These are phyloP conservation scores for Forbesichthys agassizii DNA, from an alignment of 2,113 vertebrate genomes.

Conservation along the genomic window DNA sequence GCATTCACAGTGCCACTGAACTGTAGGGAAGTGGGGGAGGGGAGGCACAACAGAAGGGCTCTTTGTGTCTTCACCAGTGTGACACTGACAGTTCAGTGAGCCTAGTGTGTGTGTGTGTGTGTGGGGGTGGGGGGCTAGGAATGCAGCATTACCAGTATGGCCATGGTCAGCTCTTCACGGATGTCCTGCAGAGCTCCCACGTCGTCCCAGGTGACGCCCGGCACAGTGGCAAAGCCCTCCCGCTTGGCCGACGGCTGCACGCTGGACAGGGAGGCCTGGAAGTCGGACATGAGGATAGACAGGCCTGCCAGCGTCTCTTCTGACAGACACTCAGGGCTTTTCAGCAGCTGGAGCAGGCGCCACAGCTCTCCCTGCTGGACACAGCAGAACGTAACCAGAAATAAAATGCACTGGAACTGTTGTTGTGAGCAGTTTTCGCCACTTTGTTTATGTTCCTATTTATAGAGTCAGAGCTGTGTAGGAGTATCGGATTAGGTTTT, in stretches of 20 bases:
- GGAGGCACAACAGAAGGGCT: not conserved
- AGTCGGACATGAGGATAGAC: slow-evolving; percentile 88
- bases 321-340: slow-evolving; percentile 74
- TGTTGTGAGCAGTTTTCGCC: no score
- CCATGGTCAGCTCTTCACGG: slow-evolving; percentile 94
- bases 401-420: not conserved
- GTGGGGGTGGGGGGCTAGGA: no score
- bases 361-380: slow-evolving; percentile 81
- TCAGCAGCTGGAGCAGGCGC: slow-evolving; percentile 81
- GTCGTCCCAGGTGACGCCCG: slow-evolving; percentile 93
- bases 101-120: no score
- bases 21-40: not conserved
- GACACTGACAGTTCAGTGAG: not conserved
- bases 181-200: slow-evolving; percentile 91
- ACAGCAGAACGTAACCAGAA: not conserved
- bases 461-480: no score
- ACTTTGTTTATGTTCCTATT: no score
- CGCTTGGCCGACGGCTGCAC: slow-evolving; percentile 97
- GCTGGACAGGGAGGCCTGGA: slow-evolving; percentile 80
- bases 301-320: slow-evolving; percentile 85
- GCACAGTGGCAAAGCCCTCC: slow-evolving; percentile 95
- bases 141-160: slow-evolving; percentile 84
- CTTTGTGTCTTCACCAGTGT: not conserved
- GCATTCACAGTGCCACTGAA: slow-evolving; percentile 11
- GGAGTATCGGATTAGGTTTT: no score